These are phyloP conservation scores for Colistium nudipinnis DNA, from an alignment of 2,113 vertebrate genomes.

Conservation along the genomic window DNA sequence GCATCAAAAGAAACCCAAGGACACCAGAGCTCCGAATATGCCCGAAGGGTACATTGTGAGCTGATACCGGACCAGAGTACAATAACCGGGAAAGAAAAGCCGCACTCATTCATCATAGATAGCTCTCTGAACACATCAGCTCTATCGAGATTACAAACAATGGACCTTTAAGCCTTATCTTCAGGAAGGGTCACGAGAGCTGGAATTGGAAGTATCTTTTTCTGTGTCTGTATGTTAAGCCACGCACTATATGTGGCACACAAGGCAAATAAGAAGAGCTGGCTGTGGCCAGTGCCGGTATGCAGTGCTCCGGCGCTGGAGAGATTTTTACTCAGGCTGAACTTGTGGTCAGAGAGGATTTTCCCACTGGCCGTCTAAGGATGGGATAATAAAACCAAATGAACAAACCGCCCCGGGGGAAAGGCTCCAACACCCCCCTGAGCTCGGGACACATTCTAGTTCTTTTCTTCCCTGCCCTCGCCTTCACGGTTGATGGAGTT, in stretches of 20 bases:
- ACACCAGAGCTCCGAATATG: conserved; percentile 26
- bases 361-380: conserved; percentile 20
- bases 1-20: conserved; percentile 23
- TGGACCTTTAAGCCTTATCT: conserved; percentile 21
- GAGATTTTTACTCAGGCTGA: conserved; percentile 16
- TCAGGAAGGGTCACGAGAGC: neutral
- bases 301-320: neutral
- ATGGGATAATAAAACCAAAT: conserved; percentile 34
- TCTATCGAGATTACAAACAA: conserved; percentile 6
- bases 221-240: neutral
- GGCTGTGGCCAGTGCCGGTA: neutral
- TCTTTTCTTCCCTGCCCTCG: conserved; percentile 45
- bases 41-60: conserved; percentile 36
- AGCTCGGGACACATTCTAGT: neutral
- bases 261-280: neutral
- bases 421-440: conserved; percentile 27
- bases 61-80: conserved; percentile 48
- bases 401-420: conserved; percentile 18
- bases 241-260: neutral
- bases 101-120: conserved; percentile 34
- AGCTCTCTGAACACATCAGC: conserved; percentile 9
- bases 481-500: conserved; percentile 36
- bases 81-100: conserved; percentile 46
- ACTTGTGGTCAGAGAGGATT: conserved; percentile 22
- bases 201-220: neutral